Evolutionary conservation across 2,888 invertebrate genomes (phyloP).

Genomic region (Sarcophaga caerulescens): DNA sequence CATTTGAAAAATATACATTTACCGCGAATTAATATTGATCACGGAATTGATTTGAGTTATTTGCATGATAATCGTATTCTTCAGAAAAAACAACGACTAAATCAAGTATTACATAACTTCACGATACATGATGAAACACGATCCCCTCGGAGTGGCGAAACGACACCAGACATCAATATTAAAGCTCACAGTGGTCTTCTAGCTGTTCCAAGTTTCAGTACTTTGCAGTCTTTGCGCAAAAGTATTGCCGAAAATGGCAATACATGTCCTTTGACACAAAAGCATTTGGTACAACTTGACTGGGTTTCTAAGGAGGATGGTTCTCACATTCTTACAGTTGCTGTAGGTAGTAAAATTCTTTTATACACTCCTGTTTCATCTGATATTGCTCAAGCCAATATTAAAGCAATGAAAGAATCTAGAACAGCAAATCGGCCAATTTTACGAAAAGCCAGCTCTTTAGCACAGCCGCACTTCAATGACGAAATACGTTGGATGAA

Average conservation of each 20-base stretch:
- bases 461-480: conserved; percentile 93
- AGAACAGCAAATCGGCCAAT: conserved; percentile 92
- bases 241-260: conserved; percentile 96
- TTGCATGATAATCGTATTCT: conserved; percentile 89
- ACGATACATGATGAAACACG: conserved; percentile 90
- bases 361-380: conserved; percentile 96
- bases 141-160: conserved; percentile 82
- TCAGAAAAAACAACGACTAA: conserved; percentile 91
- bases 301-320: conserved; percentile 99
- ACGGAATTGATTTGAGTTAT: conserved; percentile 91
- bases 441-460: conserved; percentile 93
- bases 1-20: conserved; percentile 95
- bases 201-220: conserved; percentile 95
- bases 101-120: conserved; percentile 91
- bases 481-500: conserved; percentile 99
- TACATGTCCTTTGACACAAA: conserved; percentile 94
- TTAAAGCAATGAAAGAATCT: conserved; percentile 94
- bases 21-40: conserved; percentile 90
- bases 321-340: conserved; percentile 97
- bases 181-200: conserved; percentile 82
- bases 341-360: conserved; percentile 95
- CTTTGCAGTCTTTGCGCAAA: conserved; percentile 91
- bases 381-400: conserved; percentile 96
- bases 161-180: conserved; percentile 78
- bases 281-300: conserved; percentile 96